These are phyloP conservation scores for Monoplex corrugatus DNA, from an alignment of 2,888 invertebrate species.

Conservation along the genomic window DNA sequence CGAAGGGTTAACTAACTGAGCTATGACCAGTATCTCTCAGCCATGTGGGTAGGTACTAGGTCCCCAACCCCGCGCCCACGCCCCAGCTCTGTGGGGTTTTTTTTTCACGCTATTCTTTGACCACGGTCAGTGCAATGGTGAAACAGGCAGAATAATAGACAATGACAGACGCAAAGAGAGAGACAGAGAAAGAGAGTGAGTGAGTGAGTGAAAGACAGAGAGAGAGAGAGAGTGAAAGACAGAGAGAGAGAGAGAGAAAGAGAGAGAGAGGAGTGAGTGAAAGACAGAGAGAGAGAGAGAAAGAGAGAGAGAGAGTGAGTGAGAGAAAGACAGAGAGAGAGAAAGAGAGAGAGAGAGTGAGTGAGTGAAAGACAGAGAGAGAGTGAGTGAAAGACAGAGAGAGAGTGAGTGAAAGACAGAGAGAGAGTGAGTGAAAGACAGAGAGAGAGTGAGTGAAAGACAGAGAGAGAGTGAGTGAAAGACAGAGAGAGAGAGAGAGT, in stretches of 20 bases:
- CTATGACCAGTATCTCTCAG: too few relatives aligned
- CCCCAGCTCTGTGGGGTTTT: too few relatives aligned
- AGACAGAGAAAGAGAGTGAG: background rate
- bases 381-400: too few relatives aligned
- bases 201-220: background rate
- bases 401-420: background rate
- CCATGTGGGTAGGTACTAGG: too few relatives aligned
- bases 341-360: background rate
- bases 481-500: background rate
- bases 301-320: background rate
- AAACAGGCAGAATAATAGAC: background rate
- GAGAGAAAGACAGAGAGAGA: too few relatives aligned
- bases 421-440: background rate
- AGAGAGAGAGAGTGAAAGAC: background rate
- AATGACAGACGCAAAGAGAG: too few relatives aligned
- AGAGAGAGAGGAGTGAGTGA: background rate
- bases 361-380: too few relatives aligned
- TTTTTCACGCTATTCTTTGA: too few relatives aligned
- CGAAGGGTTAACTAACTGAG: too few relatives aligned
- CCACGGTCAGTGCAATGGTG: too few relatives aligned
- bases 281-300: background rate
- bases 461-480: background rate
- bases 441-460: background rate
- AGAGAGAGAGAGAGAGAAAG: background rate
- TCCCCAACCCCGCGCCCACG: too few relatives aligned